Evolutionary conservation across 2,888 invertebrate genomes (phyloP), one percentile per base, ranked within the genome.

Genomic region (Dicyrtomina minuta): DNA sequence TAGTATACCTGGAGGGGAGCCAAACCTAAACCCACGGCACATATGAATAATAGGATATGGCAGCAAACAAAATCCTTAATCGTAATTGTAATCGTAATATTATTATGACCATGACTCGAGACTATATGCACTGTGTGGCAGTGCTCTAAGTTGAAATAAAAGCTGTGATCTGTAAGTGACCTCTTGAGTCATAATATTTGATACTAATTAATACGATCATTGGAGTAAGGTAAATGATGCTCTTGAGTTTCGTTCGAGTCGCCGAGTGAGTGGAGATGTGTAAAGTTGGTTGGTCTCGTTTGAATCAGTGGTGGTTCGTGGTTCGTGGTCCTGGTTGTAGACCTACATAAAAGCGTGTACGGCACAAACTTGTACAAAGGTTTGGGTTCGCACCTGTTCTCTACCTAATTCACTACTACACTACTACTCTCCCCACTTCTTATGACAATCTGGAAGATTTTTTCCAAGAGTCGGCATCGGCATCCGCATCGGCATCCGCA

Each of bases 181-280:
- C 65, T 65, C 43, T 41, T 15, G 41, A 62, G 67, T 71, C 70
- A 71, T 66, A 71, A 71, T 71, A 71, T 71, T 71, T 71, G 70
- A 71, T 71, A 67, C 66, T 67, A 71, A 71, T 71, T 71, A 71
- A 71, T 71, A 70, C 51, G 58, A 60, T 27, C 70, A 53, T 41
- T 51, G 41, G 41, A 53, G 65, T 20, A 65, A 55, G 24, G 65
- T 41, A 55, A 55, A 53, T 65, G 53, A 65, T 53, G 33, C 33
- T n/a, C n/a, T n/a, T n/a, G n/a, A n/a, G n/a, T n/a, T 41, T 65
- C 65, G 49, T 5, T 26, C 8, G 51, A 51, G 62, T 60, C 61
- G 56, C 43, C 33, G 55, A 46, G 58, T 46, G 43, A 43, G 43
- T 66, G 56, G 43, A 56, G 55, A 43, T 66, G 58, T 59, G 58